Evolutionary conservation across 2,888 invertebrate species (phyloP), one percentile per base, ranked within the genome.

Genomic region (Phortica okadai): DNA sequence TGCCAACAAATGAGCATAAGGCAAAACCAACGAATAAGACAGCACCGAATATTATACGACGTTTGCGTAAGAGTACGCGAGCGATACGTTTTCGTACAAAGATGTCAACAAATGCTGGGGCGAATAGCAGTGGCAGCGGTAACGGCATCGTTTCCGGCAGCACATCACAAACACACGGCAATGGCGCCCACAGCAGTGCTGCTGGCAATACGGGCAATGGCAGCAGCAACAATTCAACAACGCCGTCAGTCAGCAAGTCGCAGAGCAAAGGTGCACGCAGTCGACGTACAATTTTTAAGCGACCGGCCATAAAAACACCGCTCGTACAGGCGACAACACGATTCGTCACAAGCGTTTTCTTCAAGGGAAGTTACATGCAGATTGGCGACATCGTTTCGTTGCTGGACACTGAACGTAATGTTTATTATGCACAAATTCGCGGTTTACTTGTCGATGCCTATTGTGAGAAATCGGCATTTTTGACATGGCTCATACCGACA

Each of bases 401-500:
- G 91, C 93, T 94, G 76, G 97, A 97, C 88, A 92, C 93, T 56
- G 95, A 95, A 4, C 95, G 95, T 74, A 95, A 94, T 79, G 93
- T 94, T 42, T 98, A 95, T 92, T 98, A 97, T 88, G 98, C 97
- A 6, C 98, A 98, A 92, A 94, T 98, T 75, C 93, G 96, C 74
- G 98, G 97, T 0, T 94, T 98, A 74, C 92, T 98, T 77, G 96
- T 97, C 0, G 98, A 98, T 90, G 97, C 97, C 90, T 98, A 97
- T 90, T 97, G 97, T 84, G 96, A 97, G 90, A 98, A 98, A 92
- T 97, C 97, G 90, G 98, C 97, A 0, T 96, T 96, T 1, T 92
- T 98, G 14, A 97, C 97, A 0, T 98, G 98, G 98, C 93, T 98
- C 0, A 92, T 98, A 74, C 98, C 98, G 0, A 97, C 97, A 0